phyloP scores from a whole-genome alignment of 2,113 vertebrate genomes.

The Prionailurus viverrinus region DNA sequence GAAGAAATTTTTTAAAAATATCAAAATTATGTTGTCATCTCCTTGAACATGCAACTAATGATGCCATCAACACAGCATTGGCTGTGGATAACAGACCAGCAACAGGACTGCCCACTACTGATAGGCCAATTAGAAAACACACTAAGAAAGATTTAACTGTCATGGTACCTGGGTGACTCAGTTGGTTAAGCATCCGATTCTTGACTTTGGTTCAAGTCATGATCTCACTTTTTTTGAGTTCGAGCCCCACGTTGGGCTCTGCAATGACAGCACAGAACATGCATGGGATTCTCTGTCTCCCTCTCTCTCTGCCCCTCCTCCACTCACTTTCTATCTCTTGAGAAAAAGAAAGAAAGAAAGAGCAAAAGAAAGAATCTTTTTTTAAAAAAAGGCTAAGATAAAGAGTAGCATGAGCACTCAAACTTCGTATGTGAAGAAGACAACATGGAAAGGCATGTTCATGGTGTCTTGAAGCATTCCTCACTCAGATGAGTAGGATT shows the following conservation, averaged over 20 bases:
- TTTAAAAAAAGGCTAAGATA: too few species aligned
- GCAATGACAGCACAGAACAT: too few species aligned
- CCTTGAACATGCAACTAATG: neutral
- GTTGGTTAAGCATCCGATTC: too few species aligned
- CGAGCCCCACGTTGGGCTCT: too few species aligned
- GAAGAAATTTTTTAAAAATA: neutral
- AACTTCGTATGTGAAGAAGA: neutral
- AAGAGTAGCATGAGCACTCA: fast-evolving
- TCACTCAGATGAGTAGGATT: neutral
- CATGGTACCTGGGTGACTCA: neutral
- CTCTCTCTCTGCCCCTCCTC: too few species aligned
- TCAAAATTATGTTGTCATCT: neutral
- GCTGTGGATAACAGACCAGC: neutral
- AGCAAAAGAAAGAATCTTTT: too few species aligned
- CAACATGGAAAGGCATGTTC: neutral
- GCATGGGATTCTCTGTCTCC: too few species aligned
- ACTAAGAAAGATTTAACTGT: neutral
- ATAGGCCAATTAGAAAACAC: neutral
- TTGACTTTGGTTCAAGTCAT: too few species aligned
- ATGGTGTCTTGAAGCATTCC: neutral
- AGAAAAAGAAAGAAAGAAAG: too few species aligned
- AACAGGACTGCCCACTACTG: neutral
- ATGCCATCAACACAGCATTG: neutral
- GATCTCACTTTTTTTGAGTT: too few species aligned
- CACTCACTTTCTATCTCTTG: too few species aligned